phyloP scores from a whole-genome alignment of 2,888 invertebrate genomes.

The Cheilosia vernalis region DNA sequence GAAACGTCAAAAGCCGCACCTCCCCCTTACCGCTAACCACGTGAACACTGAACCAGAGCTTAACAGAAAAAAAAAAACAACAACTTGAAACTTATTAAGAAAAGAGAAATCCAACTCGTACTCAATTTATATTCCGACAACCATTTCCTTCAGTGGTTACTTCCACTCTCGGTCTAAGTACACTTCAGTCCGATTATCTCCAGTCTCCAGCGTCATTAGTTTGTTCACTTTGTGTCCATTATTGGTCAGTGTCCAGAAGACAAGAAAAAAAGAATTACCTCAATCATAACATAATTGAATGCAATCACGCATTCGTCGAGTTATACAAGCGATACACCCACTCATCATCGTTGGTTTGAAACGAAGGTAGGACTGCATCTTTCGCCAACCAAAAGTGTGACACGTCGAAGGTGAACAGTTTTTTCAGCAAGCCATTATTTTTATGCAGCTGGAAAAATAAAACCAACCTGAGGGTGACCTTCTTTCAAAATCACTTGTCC shows the following conservation, averaged over 20 bases:
- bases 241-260: conserved; percentile 3
- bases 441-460: not conserved
- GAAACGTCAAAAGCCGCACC: no score
- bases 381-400: not conserved
- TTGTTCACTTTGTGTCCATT: conserved; percentile 51
- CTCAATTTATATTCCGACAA: conserved; percentile 53
- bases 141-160: conserved; percentile 62
- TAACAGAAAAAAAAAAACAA: no score
- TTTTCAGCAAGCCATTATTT: not conserved
- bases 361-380: not conserved
- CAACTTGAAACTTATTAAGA: no score
- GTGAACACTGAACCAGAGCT: no score
- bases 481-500: conserved; percentile 63
- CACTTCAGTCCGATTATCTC: conserved; percentile 56
- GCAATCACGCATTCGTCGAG: conserved; percentile 59
- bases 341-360: conserved; percentile 7
- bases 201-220: conserved; percentile 47
- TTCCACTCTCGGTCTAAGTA: conserved; percentile 58
- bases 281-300: conserved; percentile 59
- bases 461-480: conserved; percentile 48
- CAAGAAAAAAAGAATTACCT: conserved; percentile 28
- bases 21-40: no score
- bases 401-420: conserved; percentile 50
- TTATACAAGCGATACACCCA: conserved; percentile 23
- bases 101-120: conserved; percentile 1